These are phyloP conservation scores for Sapayoa aenigma DNA, from an alignment of 2,113 vertebrate genomes.

Conservation along the genomic window DNA sequence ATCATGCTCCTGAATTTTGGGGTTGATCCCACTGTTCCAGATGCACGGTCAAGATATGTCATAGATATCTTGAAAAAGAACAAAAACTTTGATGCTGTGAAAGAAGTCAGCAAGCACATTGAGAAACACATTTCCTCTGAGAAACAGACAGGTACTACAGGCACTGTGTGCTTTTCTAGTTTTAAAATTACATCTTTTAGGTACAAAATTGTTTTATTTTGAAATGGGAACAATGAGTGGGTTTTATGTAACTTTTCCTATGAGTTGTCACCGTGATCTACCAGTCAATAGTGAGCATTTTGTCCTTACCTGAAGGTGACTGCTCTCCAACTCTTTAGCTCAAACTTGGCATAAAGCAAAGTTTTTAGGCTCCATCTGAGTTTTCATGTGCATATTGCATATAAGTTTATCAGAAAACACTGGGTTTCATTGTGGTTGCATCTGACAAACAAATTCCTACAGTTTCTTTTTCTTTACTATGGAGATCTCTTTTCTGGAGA, in stretches of 20 bases:
- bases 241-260: neutral
- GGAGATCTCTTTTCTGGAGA: neutral
- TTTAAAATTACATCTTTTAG: neutral
- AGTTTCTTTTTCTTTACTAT: neutral
- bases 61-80: constrained; percentile 75
- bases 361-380: neutral
- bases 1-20: constrained; percentile 75
- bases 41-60: constrained; percentile 51
- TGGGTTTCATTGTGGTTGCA: neutral
- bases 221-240: neutral
- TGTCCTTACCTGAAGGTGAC: neutral
- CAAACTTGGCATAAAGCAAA: neutral
- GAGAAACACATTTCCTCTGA: constrained; percentile 15
- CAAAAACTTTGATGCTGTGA: constrained; percentile 76
- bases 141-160: constrained; percentile 64
- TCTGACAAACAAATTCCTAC: neutral
- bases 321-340: neutral
- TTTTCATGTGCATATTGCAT: neutral
- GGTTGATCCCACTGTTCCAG: constrained; percentile 71
- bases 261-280: neutral
- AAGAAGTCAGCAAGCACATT: constrained; percentile 68
- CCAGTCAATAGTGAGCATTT: neutral
- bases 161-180: neutral
- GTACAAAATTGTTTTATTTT: neutral
- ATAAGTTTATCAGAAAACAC: neutral